Percentiles rank a stretch among this genome's conserved stretches.
Conservation (phyloP, 2,113 vertebrate genomes). For the Nesogale talazaci region DNA sequence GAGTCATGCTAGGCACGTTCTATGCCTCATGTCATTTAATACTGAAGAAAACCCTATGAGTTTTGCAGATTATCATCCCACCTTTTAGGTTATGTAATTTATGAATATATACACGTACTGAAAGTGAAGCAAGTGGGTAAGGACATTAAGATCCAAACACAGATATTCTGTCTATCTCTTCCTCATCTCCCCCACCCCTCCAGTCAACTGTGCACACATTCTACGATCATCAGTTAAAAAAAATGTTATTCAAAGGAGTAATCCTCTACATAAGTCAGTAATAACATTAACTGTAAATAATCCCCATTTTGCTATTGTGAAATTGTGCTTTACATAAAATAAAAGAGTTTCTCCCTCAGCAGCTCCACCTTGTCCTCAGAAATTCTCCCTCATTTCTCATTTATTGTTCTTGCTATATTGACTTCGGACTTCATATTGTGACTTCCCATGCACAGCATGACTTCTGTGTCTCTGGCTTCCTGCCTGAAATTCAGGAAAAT, state of each 20-base stretch:
- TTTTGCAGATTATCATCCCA: background rate
- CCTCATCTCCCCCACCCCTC: background rate
- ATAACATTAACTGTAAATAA: background rate
- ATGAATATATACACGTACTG: background rate
- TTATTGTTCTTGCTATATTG: background rate
- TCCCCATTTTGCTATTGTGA: background rate
- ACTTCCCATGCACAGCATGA: background rate
- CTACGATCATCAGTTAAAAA: conserved; percentile 6
- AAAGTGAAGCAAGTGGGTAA: background rate
- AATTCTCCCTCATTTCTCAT: background rate
- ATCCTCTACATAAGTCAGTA: background rate
- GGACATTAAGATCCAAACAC: background rate
- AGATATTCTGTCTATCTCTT: background rate
- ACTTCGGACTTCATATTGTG: background rate
- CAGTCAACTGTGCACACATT: background rate
- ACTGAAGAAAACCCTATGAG: background rate
- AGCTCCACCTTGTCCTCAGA: background rate
- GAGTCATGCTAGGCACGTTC: background rate
- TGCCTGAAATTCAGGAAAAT: background rate
- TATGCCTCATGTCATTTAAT: background rate
- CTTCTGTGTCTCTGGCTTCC: background rate
- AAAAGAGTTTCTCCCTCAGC: background rate
- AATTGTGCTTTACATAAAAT: background rate
- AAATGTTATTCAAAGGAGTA: background rate
- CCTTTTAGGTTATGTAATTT: background rate